Conservation (phyloP, 2,113 vertebrate genomes). For the Arenaria interpres region DNA sequence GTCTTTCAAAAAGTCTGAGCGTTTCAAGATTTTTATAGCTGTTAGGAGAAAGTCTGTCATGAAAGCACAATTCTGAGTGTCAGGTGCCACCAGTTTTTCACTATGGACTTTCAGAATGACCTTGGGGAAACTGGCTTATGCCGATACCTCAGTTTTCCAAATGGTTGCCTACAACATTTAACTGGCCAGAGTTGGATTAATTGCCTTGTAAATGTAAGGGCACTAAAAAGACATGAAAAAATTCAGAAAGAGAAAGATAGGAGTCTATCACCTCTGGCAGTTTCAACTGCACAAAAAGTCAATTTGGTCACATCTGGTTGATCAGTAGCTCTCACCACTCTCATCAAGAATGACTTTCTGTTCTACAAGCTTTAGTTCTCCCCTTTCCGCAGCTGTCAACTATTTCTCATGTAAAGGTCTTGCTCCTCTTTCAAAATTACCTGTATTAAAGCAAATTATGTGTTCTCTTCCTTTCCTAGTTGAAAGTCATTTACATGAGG, state of each 20-base stretch:
- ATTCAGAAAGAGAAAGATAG: background rate
- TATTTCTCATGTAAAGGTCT: constrained; percentile 43
- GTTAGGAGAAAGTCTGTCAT: background rate
- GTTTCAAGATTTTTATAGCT: background rate
- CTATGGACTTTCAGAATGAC: background rate
- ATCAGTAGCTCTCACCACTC: background rate
- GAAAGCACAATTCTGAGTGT: background rate
- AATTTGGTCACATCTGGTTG: constrained; percentile 42
- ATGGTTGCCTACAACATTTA: background rate
- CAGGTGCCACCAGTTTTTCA: background rate
- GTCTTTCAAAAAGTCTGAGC: background rate
- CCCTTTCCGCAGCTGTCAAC: background rate
- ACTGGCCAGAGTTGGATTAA: background rate
- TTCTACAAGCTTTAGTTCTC: background rate
- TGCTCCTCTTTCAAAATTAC: constrained; percentile 40
- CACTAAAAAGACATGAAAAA: constrained; percentile 8
- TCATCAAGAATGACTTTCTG: constrained; percentile 22
- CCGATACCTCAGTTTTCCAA: background rate
- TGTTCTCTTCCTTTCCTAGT: constrained; percentile 7
- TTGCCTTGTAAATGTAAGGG: background rate
- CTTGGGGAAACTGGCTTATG: background rate
- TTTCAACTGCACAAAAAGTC: constrained; percentile 39
- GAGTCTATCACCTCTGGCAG: constrained; percentile 29
- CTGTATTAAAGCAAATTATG: constrained; percentile 53
- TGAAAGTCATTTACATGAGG: constrained; percentile 56